phyloP scores from a whole-genome alignment of 2,888 invertebrate genomes.

The Dicycla oo region DNA sequence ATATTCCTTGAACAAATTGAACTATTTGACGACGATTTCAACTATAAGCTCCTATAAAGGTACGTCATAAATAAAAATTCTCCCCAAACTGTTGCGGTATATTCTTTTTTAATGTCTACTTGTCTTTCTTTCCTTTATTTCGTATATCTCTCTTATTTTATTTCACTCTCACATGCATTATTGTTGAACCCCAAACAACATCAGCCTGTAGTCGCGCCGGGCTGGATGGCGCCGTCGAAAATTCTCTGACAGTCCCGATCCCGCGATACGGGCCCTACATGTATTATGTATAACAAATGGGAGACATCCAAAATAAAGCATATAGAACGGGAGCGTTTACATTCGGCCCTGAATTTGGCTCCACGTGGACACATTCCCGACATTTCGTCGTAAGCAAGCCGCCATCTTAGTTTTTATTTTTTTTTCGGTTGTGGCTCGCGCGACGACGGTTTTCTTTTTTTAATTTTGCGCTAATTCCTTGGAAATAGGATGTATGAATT shows the following conservation, averaged over 20 bases:
- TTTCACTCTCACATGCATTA: constrained; percentile 39
- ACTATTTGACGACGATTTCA: neutral
- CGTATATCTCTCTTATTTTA: constrained; percentile 33
- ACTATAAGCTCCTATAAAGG: neutral
- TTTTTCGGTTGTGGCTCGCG: constrained; percentile 60
- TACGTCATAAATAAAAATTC: neutral
- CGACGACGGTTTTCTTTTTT: constrained; percentile 48
- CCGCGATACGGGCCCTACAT: constrained; percentile 87
- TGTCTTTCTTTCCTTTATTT: constrained; percentile 30
- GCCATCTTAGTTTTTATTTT: constrained; percentile 65
- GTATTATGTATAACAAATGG: constrained; percentile 91
- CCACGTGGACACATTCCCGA: constrained; percentile 86
- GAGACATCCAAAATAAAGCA: constrained; percentile 89
- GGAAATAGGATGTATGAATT: constrained; percentile 47
- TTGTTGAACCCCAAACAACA: constrained; percentile 60
- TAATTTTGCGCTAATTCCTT: constrained; percentile 55
- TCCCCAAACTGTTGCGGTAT: neutral
- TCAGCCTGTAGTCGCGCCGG: constrained; percentile 80
- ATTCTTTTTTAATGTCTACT: neutral
- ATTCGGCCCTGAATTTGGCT: constrained; percentile 81
- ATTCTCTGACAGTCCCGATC: constrained; percentile 87
- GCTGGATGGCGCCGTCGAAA: constrained; percentile 87
- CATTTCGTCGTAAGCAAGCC: constrained; percentile 79
- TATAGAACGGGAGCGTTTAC: constrained; percentile 76
- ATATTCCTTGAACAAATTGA: no score